A percentile compares a stretch with the other conserved stretches of the same genome.
phyloP scores from a whole-genome alignment of 2,113 vertebrate genomes.

The Lycaon pictus region DNA sequence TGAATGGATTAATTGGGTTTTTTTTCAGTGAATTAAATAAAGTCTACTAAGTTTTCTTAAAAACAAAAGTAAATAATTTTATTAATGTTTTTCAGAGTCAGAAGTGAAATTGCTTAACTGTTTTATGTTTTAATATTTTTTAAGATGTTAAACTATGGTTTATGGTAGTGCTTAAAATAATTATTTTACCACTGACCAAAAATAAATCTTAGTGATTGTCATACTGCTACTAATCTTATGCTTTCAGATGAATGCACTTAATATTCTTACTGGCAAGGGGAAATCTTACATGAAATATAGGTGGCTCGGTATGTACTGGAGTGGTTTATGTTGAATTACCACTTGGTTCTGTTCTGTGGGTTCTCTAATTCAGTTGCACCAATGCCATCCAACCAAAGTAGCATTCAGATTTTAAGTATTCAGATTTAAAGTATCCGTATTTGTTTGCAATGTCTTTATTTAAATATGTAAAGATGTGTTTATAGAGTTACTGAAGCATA shows the following conservation, averaged over 20 bases:
- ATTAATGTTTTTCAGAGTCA: constrained; percentile 49
- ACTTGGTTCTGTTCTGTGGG: constrained; percentile 62
- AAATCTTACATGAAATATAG: constrained; percentile 75
- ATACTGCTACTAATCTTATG: constrained; percentile 74
- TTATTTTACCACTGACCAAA: constrained; percentile 51
- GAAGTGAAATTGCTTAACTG: constrained; percentile 6
- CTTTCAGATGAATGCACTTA: constrained; percentile 79
- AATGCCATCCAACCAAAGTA: background rate
- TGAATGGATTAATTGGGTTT: constrained; percentile 47
- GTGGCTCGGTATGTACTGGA: constrained; percentile 68
- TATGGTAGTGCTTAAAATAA: constrained; percentile 55
- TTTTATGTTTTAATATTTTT: constrained; percentile 58
- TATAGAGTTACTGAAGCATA: constrained; percentile 6
- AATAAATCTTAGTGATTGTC: constrained; percentile 67
- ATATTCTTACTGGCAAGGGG: constrained; percentile 75
- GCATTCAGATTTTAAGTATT: constrained; percentile 27
- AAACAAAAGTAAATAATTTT: constrained; percentile 59
- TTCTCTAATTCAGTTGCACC: constrained; percentile 25
- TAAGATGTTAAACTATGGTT: constrained; percentile 63
- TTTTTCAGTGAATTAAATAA: constrained; percentile 65
- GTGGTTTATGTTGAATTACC: constrained; percentile 56
- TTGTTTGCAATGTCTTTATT: constrained; percentile 44
- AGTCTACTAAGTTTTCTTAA: constrained; percentile 61
- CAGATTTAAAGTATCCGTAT: constrained; percentile 12
- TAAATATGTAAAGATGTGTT: constrained; percentile 33